Evolutionary conservation across 2,888 invertebrate genomes (phyloP).

Genomic region (Dryocosmus kuriphilus): DNA sequence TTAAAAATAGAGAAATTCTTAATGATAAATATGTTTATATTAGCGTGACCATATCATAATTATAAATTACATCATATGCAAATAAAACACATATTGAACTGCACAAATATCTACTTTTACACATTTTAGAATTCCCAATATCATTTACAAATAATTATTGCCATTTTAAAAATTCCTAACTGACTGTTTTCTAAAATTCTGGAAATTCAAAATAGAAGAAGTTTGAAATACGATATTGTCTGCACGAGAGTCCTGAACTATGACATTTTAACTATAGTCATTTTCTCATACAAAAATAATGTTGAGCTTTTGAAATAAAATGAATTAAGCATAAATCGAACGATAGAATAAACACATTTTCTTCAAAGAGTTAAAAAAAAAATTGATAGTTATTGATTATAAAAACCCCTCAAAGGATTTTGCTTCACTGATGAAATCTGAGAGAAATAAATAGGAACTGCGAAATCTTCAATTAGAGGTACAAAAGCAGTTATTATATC

Average conservation of each 20-base stretch:
- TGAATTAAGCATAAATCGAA: background rate
- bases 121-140: background rate
- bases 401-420: background rate
- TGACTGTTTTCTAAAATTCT: no score
- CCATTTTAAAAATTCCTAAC: no score
- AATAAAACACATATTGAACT: no score
- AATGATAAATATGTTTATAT: background rate
- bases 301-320: background rate
- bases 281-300: background rate
- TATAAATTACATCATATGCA: background rate
- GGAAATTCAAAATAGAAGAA: background rate
- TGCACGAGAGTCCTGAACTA: background rate
- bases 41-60: background rate
- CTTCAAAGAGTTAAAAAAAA: background rate
- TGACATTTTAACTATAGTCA: background rate
- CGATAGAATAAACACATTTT: background rate
- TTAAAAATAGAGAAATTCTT: background rate
- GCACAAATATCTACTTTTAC: no score
- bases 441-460: background rate
- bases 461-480: background rate
- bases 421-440: background rate
- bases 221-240: background rate
- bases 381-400: background rate
- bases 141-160: no score
- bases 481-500: background rate